Conservation (phyloP, 2,888 invertebrate species). For the Drosophila phalerata region DNA sequence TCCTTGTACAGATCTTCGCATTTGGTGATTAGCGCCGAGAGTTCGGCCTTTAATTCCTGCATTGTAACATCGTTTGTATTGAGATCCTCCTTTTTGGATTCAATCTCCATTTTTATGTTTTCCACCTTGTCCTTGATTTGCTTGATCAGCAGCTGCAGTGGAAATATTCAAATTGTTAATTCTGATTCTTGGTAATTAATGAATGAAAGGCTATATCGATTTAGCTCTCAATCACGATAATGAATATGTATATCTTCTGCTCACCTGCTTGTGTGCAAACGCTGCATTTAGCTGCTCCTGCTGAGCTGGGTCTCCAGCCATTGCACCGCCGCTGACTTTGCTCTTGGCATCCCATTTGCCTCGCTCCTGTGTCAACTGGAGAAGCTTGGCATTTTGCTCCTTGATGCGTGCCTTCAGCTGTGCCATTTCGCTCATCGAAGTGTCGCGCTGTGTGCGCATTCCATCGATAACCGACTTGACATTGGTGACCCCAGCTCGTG, state of each 20-base stretch:
- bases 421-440: constrained; percentile 94
- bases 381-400: constrained; percentile 93
- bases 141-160: constrained; percentile 89
- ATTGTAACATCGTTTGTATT: constrained; percentile 92
- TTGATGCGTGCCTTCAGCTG: constrained; percentile 92
- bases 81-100: constrained; percentile 92
- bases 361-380: constrained; percentile 93
- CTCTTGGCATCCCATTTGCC: constrained; percentile 91
- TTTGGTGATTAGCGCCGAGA: constrained; percentile 89
- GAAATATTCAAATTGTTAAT: background rate
- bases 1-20: constrained; percentile 89
- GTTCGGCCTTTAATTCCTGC: constrained; percentile 89
- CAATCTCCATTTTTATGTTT: constrained; percentile 92
- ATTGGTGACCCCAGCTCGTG: constrained; percentile 94
- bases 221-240: no score
- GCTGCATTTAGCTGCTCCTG: constrained; percentile 88
- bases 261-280: constrained; percentile 88
- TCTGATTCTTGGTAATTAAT: no score
- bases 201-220: no score
- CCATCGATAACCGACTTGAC: constrained; percentile 98
- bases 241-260: background rate
- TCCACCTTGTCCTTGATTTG: constrained; percentile 90
- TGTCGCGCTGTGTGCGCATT: constrained; percentile 96
- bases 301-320: constrained; percentile 84
- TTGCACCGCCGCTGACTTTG: constrained; percentile 82